Base-by-base conservation (phyloP, 2,113 vertebrate genomes). In the Axis porcinus region DNA sequence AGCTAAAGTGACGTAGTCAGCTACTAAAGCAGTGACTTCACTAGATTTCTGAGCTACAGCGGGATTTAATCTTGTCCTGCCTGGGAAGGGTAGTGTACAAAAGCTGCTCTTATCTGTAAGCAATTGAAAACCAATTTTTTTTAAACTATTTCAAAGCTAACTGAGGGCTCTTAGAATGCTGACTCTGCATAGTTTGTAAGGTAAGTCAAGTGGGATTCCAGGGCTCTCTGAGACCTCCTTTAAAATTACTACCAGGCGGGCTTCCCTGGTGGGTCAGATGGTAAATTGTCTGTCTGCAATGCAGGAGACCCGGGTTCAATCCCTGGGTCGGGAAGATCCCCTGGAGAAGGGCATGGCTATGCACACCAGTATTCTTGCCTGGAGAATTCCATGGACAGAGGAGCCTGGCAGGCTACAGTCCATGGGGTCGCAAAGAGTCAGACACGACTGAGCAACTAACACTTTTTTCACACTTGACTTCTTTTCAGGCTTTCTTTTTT, bases 121-220 rank as follows among this genome's bases (percentile, higher is more conserved):
- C 36, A 27, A 28, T 3, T 17, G 4, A 52, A 86, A 81, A 28
- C 1, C 33, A 50, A 11, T 64, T 60, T 30, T 62, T 64, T n/a
- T n/a, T 33, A 5, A 52, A 23, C 17, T 14, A 1, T n/a, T 30
- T 12, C 36, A 36, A 60, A 28, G 15, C 12, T 2, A 15, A n/a
- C 4, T 10, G 45, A 50, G 1, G 11, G 16, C 27, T 19, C 3
- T 67, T 21, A 67, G 64, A 67, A 67, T 36, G 64, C 64, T 36
- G 64, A 67, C 33, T 43, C 64, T 36, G 47, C 43, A 5, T 4
- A 19, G 5, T 55, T 27, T 27, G 21, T 36, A 6, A 1, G 25
- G 1, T 3, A 15, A 74, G 62, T 6, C 30, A 1, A 0, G 3
- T 0, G 15, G 50, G 45, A 21, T 12, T 16, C 28, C 25, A 78